A percentile compares a stretch with the other conserved stretches of the same genome.
These are phyloP conservation scores for Holacanthus passer DNA, from an alignment of 2,113 vertebrate genomes.

Conservation along the genomic window DNA sequence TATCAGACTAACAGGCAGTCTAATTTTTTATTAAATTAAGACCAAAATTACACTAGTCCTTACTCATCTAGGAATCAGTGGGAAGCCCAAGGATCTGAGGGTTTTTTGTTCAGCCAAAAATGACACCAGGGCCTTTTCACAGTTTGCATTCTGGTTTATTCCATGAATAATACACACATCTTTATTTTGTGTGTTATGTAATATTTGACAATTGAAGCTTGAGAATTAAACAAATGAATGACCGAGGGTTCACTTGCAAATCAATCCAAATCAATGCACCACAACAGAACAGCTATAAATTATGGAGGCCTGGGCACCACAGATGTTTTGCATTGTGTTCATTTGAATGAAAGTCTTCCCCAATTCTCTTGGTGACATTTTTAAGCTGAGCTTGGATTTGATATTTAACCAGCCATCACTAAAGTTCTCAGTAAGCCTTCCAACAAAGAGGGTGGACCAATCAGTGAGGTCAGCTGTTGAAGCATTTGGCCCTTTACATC, in stretches of 20 bases:
- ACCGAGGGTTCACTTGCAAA: no score
- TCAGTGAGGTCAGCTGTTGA: constrained; percentile 33
- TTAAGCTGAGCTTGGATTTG: background rate
- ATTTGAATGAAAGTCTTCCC: background rate
- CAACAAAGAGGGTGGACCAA: background rate
- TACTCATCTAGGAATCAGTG: background rate
- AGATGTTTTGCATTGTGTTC: background rate
- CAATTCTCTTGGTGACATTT: background rate
- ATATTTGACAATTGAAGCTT: background rate
- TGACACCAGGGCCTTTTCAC: background rate
- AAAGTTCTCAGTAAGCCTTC: background rate
- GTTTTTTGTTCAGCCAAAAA: background rate
- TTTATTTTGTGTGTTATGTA: background rate
- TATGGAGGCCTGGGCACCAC: background rate
- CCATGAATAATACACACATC: background rate
- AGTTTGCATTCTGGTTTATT: background rate
- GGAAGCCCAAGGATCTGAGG: background rate
- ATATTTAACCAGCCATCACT: background rate
- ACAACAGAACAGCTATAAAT: background rate
- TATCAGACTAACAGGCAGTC: background rate
- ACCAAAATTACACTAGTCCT: background rate
- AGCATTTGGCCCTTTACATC: constrained; percentile 4
- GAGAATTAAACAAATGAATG: background rate
- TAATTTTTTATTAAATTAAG: background rate
- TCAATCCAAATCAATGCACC: background rate